phyloP scores from a whole-genome alignment of 1,140 invertebrate species.

The Ceratina japonica region DNA sequence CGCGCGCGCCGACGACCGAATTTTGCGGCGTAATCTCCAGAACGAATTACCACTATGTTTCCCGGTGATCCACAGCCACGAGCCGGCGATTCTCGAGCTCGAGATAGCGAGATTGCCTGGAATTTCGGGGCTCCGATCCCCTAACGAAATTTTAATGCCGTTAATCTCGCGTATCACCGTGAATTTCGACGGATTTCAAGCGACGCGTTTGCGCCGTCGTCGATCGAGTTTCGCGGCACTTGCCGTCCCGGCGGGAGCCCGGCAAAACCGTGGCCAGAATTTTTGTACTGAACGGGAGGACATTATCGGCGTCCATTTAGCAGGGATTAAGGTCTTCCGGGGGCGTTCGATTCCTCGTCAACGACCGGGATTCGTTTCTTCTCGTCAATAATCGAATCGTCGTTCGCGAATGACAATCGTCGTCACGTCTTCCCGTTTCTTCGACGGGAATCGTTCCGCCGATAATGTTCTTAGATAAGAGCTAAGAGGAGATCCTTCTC shows the following conservation, averaged over 20 bases:
- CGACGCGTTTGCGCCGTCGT: not conserved
- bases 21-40: constrained; percentile 32
- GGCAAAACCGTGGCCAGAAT: not conserved
- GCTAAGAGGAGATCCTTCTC: constrained; percentile 12
- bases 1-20: constrained; percentile 21
- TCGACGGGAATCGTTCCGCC: not conserved
- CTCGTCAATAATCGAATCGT: constrained; percentile 21
- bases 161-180: not conserved
- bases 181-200: constrained; percentile 9
- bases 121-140: not conserved
- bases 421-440: not conserved
- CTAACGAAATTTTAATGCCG: constrained; percentile 37
- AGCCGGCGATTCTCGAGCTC: not conserved
- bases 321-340: not conserved
- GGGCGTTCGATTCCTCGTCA: too few relatives aligned
- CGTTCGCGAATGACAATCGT: constrained; percentile 28
- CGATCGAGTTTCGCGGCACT: not conserved
- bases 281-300: too few relatives aligned
- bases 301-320: not conserved
- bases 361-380: not conserved
- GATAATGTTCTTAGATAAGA: constrained; percentile 63
- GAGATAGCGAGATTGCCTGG: too few relatives aligned
- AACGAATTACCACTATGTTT: not conserved
- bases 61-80: not conserved
- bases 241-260: too few relatives aligned